Evolutionary conservation across 2,888 invertebrate genomes (phyloP).

Genomic region (Lasiommata megera): DNA sequence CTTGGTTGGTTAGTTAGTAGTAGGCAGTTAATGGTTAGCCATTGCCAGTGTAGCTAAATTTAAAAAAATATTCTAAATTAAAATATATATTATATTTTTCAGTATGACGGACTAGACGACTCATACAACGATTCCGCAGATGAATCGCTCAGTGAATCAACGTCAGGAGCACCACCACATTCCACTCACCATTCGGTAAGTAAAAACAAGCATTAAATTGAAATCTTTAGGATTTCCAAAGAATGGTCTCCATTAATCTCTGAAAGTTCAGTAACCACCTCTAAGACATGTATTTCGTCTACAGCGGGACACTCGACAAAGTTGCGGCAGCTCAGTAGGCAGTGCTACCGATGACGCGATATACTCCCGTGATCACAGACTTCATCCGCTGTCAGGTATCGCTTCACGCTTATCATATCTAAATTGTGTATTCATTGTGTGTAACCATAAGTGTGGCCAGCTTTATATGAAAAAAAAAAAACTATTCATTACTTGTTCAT

Average conservation of each 20-base stretch:
- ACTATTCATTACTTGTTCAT: no score
- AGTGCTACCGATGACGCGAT: slow-evolving; percentile 68
- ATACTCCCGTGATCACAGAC: slow-evolving; percentile 66
- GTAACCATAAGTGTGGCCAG: slow-evolving; percentile 1
- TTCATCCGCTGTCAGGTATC: slow-evolving; percentile 65
- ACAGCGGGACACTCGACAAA: slow-evolving; percentile 69
- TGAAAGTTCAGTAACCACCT: no score
- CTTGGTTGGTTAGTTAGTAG: no score
- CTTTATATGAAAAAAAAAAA: slow-evolving; percentile 7
- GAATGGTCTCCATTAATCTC: not conserved
- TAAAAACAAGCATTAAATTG: no score
- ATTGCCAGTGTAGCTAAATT: no score
- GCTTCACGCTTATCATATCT: not conserved
- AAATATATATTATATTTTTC: no score
- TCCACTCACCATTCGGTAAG: slow-evolving; percentile 56
- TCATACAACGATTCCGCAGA: slow-evolving; percentile 83
- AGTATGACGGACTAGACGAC: slow-evolving; percentile 90
- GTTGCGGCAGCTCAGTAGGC: slow-evolving; percentile 72
- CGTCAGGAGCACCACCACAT: slow-evolving; percentile 76
- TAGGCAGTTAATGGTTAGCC: no score
- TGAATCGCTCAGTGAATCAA: slow-evolving; percentile 80
- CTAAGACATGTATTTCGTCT: slow-evolving; percentile 22
- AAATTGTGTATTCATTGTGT: not conserved
- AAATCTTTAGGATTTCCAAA: not conserved
- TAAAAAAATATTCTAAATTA: no score